These are phyloP conservation scores for Drosophila lacteicornis DNA, from an alignment of 1,140 invertebrate species.

Conservation along the genomic window DNA sequence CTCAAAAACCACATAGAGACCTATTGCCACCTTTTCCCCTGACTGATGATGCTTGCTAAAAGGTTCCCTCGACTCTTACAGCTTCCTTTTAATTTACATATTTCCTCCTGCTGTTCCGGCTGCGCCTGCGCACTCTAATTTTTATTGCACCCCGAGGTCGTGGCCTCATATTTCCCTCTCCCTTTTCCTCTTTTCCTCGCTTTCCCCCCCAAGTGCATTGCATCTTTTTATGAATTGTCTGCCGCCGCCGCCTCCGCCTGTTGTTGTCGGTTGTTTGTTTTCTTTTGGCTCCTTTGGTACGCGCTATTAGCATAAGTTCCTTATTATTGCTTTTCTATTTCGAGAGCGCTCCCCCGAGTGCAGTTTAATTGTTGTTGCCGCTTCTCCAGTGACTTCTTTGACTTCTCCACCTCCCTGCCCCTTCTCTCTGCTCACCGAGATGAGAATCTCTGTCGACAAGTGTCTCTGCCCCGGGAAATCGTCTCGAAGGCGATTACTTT, in stretches of 20 bases:
- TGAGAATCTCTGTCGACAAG: slow-evolving; percentile 55
- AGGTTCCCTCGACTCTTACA: slow-evolving; percentile 36
- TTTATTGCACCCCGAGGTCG: slow-evolving; percentile 59
- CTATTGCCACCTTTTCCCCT: slow-evolving; percentile 57
- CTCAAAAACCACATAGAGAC: slow-evolving; percentile 22
- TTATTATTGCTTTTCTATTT: slow-evolving; percentile 57
- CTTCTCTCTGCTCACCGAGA: background rate
- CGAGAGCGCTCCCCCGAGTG: slow-evolving; percentile 44
- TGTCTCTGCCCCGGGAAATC: slow-evolving; percentile 47
- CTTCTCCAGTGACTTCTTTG: slow-evolving; percentile 10
- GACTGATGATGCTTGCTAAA: slow-evolving; percentile 47
- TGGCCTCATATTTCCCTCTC: slow-evolving; percentile 13
- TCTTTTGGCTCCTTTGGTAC: slow-evolving; percentile 70
- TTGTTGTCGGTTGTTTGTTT: slow-evolving; percentile 42
- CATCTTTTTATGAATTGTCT: slow-evolving; percentile 74
- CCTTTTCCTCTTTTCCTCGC: background rate
- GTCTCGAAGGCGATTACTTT: slow-evolving; percentile 43
- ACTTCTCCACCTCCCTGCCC: background rate
- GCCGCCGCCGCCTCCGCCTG: slow-evolving; percentile 7
- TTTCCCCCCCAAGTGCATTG: slow-evolving; percentile 41
- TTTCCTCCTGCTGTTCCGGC: slow-evolving; percentile 14
- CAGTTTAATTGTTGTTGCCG: slow-evolving; percentile 36
- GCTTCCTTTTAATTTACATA: slow-evolving; percentile 45
- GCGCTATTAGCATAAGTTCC: slow-evolving; percentile 78
- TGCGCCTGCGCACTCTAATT: slow-evolving; percentile 75